Base-by-base conservation (phyloP, 2,113 vertebrate genomes). In the Mormyrus lacerda region DNA sequence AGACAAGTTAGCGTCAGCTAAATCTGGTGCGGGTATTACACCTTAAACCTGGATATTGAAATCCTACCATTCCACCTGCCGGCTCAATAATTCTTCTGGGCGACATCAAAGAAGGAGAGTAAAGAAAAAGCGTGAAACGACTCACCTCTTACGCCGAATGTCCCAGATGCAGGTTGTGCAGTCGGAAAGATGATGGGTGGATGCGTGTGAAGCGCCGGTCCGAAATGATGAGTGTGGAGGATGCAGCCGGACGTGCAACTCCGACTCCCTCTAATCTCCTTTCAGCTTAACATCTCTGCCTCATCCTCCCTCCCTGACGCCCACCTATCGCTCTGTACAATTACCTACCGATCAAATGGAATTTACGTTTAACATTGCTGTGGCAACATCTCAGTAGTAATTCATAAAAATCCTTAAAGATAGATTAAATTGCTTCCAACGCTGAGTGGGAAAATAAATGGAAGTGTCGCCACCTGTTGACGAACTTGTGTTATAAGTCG, bases 401-500 rank as follows among this genome's bases (percentile, higher is more conserved):
- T 86, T 86, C 9, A 87, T 51, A 47, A 84, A 87, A 35, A 87
- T 35, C 17, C 17, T 3, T 39, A 31, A 65, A 42, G 53, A 3
- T 87, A n/a, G 3, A 61, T 87, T 61, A 27, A 87, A 47, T 50
- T 86, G 24, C 85, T 53, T 35, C 11, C 21, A 65, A 65, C 17
- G 53, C 19, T 9, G 79, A 83, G 10, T 61, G 6, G 3, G 53
- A 42, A 19, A 17, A 31, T 89, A 82, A 53, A 79, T 42, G 73
- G 3, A 27, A 84, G 39, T 89, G 88, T 89, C 88, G 88, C 79
- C 88, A 89, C 79, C 88, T 89, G 79, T 55, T 58, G 88, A 39
- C 45, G 42, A 44, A 58, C 51, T 89, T 21, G 79, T 76, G 24
- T n/a, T 44, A 44, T 58, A 11, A 82, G 19, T 55, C 53, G 53